Percentiles rank a stretch among this genome's conserved stretches.
These are phyloP conservation scores for Hylia prasina DNA, from an alignment of 2,113 vertebrate species.

Conservation along the genomic window DNA sequence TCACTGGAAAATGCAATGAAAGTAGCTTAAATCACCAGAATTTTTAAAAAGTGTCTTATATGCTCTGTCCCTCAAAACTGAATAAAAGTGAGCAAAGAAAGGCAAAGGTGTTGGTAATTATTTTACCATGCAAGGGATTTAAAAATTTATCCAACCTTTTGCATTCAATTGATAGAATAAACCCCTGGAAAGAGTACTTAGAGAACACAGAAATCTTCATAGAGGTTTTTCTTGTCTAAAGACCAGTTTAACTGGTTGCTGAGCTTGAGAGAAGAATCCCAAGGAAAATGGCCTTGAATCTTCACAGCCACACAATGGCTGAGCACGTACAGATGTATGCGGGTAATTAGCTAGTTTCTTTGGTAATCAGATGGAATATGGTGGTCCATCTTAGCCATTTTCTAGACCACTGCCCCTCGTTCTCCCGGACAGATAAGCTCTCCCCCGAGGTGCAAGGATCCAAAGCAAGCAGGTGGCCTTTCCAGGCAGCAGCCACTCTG, in stretches of 20 bases:
- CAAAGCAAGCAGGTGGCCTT: not conserved
- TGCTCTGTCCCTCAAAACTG: not conserved
- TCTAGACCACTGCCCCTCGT: not conserved
- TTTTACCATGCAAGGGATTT: not conserved
- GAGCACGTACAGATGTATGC: not conserved
- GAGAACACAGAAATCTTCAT: not conserved
- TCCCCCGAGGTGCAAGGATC: not conserved
- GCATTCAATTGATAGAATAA: not conserved
- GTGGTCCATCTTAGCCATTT: not conserved
- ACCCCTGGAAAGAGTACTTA: not conserved
- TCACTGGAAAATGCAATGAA: not conserved
- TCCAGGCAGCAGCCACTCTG: not conserved
- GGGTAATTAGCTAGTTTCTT: not conserved
- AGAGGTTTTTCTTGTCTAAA: not conserved
- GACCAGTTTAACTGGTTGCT: not conserved
- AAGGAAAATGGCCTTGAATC: not conserved
- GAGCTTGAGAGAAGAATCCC: not conserved
- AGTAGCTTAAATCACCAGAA: not conserved
- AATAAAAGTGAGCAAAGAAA: not conserved
- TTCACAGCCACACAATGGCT: not conserved
- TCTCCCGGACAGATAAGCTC: not conserved
- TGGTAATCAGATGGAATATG: not conserved
- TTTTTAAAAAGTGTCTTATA: not conserved
- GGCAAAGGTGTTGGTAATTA: not conserved
- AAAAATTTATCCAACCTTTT: not conserved